phyloP scores from a whole-genome alignment of 2,113 vertebrate genomes.

The Chamaea fasciata region DNA sequence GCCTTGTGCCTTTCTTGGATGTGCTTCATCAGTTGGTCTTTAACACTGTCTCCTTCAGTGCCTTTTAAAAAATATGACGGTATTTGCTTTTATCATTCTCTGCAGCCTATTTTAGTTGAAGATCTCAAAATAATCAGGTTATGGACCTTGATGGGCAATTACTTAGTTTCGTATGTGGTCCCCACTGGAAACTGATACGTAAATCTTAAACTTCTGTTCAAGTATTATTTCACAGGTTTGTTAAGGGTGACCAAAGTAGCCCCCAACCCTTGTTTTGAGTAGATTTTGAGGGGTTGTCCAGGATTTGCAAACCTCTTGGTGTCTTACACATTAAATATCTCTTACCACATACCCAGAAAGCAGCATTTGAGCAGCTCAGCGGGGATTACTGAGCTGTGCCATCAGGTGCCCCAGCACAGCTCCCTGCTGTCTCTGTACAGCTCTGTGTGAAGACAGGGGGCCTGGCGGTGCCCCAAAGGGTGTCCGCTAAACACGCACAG shows the following conservation, averaged over 20 bases:
- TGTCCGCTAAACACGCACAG: accelerated
- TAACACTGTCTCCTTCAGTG: neutral
- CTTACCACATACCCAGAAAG: accelerated
- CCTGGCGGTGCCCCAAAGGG: neutral
- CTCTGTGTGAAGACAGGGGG: accelerated
- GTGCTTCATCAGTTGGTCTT: neutral
- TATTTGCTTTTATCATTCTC: neutral
- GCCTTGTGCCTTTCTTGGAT: neutral
- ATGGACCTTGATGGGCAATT: neutral
- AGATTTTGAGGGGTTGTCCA: neutral
- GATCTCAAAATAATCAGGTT: neutral
- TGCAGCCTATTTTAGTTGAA: neutral
- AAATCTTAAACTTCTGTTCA: neutral
- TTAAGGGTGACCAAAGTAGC: neutral
- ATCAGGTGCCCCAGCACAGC: neutral
- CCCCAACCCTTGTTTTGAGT: neutral
- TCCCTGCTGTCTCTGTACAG: accelerated
- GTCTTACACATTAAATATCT: neutral
- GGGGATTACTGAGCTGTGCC: neutral
- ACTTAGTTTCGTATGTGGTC: neutral
- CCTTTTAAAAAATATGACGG: accelerated
- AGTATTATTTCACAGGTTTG: neutral
- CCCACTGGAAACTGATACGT: neutral
- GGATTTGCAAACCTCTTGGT: neutral
- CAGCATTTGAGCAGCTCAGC: neutral